Percentiles rank a stretch among this genome's conserved stretches.
These are phyloP conservation scores for Andrena cerasifolii DNA, from an alignment of 1,140 invertebrate species.

Conservation along the genomic window DNA sequence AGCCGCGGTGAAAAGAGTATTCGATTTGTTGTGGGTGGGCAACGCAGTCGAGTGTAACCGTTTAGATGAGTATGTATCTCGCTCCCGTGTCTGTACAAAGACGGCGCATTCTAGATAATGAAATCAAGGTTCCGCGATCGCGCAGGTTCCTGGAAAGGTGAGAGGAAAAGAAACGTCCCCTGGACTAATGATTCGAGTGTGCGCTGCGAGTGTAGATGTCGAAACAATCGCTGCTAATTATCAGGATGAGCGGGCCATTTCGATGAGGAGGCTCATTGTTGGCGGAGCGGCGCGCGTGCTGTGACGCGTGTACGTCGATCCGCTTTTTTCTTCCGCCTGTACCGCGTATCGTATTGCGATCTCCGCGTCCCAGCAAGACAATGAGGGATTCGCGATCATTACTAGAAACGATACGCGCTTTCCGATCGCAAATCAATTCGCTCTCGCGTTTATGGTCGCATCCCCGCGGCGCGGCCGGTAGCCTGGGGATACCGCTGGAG, in stretches of 20 bases:
- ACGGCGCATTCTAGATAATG: conserved; percentile 19
- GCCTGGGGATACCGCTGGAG: conserved; percentile 71
- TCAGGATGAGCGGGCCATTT: conserved; percentile 29
- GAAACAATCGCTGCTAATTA: conserved; percentile 37
- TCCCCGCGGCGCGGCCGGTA: conserved; percentile 75
- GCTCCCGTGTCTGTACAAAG: background rate
- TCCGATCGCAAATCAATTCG: conserved; percentile 81
- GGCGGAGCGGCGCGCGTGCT: background rate
- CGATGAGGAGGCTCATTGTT: conserved; percentile 40
- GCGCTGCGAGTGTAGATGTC: too few relatives aligned
- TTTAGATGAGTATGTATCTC: background rate
- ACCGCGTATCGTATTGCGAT: conserved; percentile 40
- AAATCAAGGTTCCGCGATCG: background rate
- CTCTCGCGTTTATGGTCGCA: conserved; percentile 80
- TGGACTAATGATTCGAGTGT: background rate
- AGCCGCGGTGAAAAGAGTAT: background rate
- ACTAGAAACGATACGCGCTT: conserved; percentile 79
- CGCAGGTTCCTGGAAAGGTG: background rate
- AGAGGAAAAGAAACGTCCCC: background rate
- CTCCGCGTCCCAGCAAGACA: conserved; percentile 62
- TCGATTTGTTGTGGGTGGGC: conserved; percentile 10
- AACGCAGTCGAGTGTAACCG: conserved; percentile 16
- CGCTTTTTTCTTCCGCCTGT: conserved; percentile 17
- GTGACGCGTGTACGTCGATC: conserved; percentile 53
- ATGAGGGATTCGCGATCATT: conserved; percentile 75